Base-by-base conservation (phyloP, 1,140 invertebrate genomes). In the Drosophila ironensis region DNA sequence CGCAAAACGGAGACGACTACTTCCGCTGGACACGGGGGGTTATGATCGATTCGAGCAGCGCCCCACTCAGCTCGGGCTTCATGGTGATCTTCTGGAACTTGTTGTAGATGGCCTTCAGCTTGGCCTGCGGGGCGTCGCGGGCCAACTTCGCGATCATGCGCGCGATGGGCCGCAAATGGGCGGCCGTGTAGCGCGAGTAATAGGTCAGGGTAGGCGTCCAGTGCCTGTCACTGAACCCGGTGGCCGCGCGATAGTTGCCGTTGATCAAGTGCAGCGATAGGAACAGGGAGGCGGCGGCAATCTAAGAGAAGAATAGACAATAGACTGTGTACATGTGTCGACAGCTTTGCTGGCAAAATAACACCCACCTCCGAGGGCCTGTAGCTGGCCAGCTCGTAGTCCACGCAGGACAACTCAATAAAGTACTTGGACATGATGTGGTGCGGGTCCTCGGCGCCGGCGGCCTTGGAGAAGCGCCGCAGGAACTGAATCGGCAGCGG, bases 401-500 rank as follows among this genome's bases (percentile, higher is more conserved):
- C 94, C 8, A 97, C 90, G 30, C 98, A 90, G 54, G 94, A 92
- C 20, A 99, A 90, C 90, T 99, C 98, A 72, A 98, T 93, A 44
- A 99, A 93, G 88, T 98, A 99, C 91, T 99, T 99, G 4, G 97
- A 97, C 88, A 98, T 91, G 40, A 94, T 94, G 89, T 99, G 97
- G 86, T 96, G 93, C 51, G 92, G 92, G 9, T 93, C 90, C 72
- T 92, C 93, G 5, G 94, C 94, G 88, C 93, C 87, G 3, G 92
- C 92, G 1, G 92, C 91, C 90, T 94, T 94, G 1, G 92, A 91
- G 90, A 90, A 95, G 67, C 91, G 93, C 64, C 98, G 92, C 8
- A 99, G 91, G 87, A 99, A 99, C 88, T 97, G 96, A 16, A 98
- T 91, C 0, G 97, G 95, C 44, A 97, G 91, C 2, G 98, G 97